These are phyloP conservation scores for Lepetodrilus schrolli DNA, from an alignment of 2,888 invertebrate species.

Conservation along the genomic window DNA sequence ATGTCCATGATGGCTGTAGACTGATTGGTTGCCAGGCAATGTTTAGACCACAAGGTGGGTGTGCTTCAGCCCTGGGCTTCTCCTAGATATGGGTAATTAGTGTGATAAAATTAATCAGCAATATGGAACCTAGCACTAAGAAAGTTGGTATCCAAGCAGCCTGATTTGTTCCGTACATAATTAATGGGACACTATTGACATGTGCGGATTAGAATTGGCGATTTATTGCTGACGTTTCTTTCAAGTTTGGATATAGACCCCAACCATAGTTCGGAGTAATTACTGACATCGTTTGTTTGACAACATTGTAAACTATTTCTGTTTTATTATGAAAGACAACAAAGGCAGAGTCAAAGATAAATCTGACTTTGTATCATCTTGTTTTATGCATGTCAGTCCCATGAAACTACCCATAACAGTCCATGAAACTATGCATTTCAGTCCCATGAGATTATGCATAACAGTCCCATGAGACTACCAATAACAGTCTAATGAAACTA, in stretches of 20 bases:
- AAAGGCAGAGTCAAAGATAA: too few species aligned
- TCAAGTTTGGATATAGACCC: background rate
- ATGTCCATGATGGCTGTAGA: too few species aligned
- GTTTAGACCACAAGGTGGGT: background rate
- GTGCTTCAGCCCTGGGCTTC: background rate
- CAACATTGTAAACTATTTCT: too few species aligned
- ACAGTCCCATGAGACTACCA: too few species aligned
- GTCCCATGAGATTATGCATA: too few species aligned
- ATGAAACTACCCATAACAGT: too few species aligned
- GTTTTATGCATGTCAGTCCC: too few species aligned
- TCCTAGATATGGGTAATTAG: background rate
- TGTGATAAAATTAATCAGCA: constrained; percentile 13
- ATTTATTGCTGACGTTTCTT: background rate
- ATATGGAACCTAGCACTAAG: background rate
- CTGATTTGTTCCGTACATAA: background rate
- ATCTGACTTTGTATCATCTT: too few species aligned
- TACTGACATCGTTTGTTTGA: too few species aligned
- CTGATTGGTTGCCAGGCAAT: background rate
- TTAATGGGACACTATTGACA: constrained; percentile 5
- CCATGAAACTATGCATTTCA: too few species aligned
- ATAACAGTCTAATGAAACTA: too few species aligned
- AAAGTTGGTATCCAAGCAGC: constrained; percentile 1
- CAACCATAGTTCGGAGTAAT: background rate
- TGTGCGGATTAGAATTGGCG: background rate
- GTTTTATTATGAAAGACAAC: too few species aligned